Conservation (phyloP, 2,113 vertebrate genomes). For the Elephantulus edwardii region DNA sequence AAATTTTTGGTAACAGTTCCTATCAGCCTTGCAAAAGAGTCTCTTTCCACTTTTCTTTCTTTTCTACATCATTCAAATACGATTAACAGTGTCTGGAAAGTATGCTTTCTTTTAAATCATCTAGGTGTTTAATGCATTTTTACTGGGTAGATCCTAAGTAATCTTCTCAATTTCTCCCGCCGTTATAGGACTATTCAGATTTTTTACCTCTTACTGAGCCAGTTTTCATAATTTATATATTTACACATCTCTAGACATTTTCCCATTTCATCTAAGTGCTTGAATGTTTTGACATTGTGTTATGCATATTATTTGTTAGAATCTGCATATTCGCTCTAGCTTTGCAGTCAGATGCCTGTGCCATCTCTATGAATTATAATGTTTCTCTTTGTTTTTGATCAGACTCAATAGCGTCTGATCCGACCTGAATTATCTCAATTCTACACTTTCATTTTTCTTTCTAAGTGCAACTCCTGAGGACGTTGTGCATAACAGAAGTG, state of each 20-base stretch:
- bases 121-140: background rate
- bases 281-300: background rate
- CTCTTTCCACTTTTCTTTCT: background rate
- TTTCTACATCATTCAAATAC: background rate
- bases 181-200: too few species aligned
- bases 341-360: background rate
- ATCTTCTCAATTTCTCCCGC: conserved; percentile 5
- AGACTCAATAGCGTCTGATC: background rate
- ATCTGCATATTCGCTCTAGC: background rate
- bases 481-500: background rate
- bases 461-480: background rate
- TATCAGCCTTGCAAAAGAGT: background rate
- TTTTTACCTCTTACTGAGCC: too few species aligned
- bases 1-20: background rate
- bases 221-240: too few species aligned
- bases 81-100: background rate
- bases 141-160: background rate
- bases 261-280: conserved; percentile 1
- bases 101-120: background rate
- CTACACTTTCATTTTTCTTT: background rate
- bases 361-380: background rate
- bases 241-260: too few species aligned
- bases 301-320: background rate
- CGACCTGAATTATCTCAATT: conserved; percentile 27
- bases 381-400: background rate